A percentile compares a stretch with the other conserved stretches of the same genome.
Conservation (phyloP, 2,888 invertebrate species). For the Alitta virens region DNA sequence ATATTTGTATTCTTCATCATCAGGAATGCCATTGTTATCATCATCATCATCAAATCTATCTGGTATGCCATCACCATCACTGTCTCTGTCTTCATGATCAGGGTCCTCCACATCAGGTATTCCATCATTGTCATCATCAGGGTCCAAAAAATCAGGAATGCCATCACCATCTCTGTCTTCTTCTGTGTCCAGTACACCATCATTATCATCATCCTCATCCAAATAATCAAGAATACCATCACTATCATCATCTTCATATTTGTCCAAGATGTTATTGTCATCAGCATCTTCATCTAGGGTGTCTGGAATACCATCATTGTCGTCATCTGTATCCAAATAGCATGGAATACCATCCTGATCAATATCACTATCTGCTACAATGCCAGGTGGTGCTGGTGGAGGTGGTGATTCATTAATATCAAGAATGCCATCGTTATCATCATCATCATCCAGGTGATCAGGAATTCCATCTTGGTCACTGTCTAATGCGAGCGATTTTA, state of each 20-base stretch:
- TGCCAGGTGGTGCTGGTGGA: slow-evolving; percentile 38
- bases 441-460: slow-evolving; percentile 32
- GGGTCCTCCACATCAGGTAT: slow-evolving; percentile 39
- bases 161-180: slow-evolving; percentile 32
- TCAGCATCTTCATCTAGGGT: slow-evolving; percentile 18
- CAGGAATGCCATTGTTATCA: slow-evolving; percentile 29
- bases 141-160: slow-evolving; percentile 38
- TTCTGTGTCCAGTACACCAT: slow-evolving; percentile 36
- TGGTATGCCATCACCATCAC: slow-evolving; percentile 35
- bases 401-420: slow-evolving; percentile 24
- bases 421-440: slow-evolving; percentile 31
- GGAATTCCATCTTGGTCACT: slow-evolving; percentile 37
- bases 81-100: slow-evolving; percentile 34
- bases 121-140: slow-evolving; percentile 30
- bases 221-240: slow-evolving; percentile 42
- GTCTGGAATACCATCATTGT: slow-evolving; percentile 39
- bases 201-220: slow-evolving; percentile 36
- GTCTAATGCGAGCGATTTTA: slow-evolving; percentile 22
- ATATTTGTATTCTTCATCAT: slow-evolving; percentile 29
- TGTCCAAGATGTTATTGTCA: slow-evolving; percentile 29
- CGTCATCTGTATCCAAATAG: slow-evolving; percentile 28
- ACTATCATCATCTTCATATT: slow-evolving; percentile 35
- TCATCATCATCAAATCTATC: slow-evolving; percentile 25
- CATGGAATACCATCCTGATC: slow-evolving; percentile 34
- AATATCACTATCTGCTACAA: slow-evolving; percentile 29